Evolutionary conservation across 2,888 invertebrate species (phyloP).

Genomic region (Psococerastis gibbosa): DNA sequence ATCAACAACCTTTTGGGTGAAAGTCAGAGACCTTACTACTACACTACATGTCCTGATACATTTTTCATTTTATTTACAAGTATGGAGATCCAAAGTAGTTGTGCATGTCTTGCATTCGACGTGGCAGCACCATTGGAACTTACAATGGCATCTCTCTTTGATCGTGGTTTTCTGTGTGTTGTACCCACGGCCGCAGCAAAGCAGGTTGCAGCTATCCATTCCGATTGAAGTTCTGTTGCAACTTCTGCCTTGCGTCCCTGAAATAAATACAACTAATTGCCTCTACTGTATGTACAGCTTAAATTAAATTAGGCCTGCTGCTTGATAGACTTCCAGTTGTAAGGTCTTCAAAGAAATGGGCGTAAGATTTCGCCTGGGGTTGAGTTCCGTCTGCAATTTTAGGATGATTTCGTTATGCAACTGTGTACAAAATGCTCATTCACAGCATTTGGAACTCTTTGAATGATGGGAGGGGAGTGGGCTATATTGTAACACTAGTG

Average conservation of each 20-base stretch:
- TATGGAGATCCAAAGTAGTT: conserved; percentile 54
- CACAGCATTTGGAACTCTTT: too few relatives aligned
- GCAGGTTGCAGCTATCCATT: conserved; percentile 42
- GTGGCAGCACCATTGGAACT: conserved; percentile 92
- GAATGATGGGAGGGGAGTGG: too few relatives aligned
- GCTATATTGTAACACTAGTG: too few relatives aligned
- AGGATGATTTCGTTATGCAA: too few relatives aligned
- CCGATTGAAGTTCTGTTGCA: conserved; percentile 50
- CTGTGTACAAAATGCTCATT: too few relatives aligned
- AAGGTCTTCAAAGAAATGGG: neutral
- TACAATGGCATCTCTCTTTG: conserved; percentile 73
- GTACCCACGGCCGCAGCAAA: conserved; percentile 88
- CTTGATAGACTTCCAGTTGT: neutral
- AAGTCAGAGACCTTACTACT: too few relatives aligned
- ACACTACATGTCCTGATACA: too few relatives aligned
- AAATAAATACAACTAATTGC: conserved; percentile 18
- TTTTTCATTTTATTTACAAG: conserved; percentile 73
- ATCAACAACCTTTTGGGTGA: too few relatives aligned
- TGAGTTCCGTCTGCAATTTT: too few relatives aligned
- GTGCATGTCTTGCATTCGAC: conserved; percentile 82
- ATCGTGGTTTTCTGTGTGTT: conserved; percentile 61
- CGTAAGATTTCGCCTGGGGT: too few relatives aligned
- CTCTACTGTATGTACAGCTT: neutral
- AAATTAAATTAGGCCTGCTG: neutral
- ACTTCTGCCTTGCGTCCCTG: conserved; percentile 47